Evolutionary conservation across 1,140 invertebrate species (phyloP), one percentile per base, ranked within the genome.

Genomic region (Hermetia illucens): DNA sequence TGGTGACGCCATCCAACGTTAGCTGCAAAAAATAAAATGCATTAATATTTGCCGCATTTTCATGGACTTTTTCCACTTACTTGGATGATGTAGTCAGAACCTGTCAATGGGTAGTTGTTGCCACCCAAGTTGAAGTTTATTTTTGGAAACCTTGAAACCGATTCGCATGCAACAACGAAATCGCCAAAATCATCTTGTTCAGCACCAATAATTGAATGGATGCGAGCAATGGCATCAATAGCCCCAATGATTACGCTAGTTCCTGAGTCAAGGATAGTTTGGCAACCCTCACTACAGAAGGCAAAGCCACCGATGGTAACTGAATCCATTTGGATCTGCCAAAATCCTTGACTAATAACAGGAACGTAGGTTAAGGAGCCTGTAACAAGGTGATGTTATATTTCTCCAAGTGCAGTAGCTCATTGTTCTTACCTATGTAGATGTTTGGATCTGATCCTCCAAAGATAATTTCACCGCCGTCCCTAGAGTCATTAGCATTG

Each of bases 181-280:
- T 93, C 82, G 48, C 92, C 92, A 43, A 69, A 75, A 15, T 75
- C 55, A 25, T 93, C 69, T 15, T 83, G 75, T 40, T 79, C 88
- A 24, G 80, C 91, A 33, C 92, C 92, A 48, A 97, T 77, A 29
- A 70, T 66, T 66, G 82, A 68, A 61, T 98, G 97, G 24, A 99
- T 77, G 15, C 66, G 65, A 32, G 70, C 66, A 35, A 96, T 69
- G 64, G 98, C 91, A 0, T 47, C 22, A n/a, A 71, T 60, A 5
- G 96, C 95, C 24, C 93, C 94, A 49, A 87, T 93, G 54, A 99
- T 87, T 4, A 99, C 71, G 27, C 90, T 95, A 38, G 95, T 99
- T 40, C 95, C 95, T 36, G 95, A 98, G 63, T 99, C 95, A 32
- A 93, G 94, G 64, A 98, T 98, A 20, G 91, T 92, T 65, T 90